Percentiles rank a stretch among this genome's conserved stretches.
These are phyloP conservation scores for Elgaria multicarinata DNA, from an alignment of 2,113 vertebrate species.

Conservation along the genomic window DNA sequence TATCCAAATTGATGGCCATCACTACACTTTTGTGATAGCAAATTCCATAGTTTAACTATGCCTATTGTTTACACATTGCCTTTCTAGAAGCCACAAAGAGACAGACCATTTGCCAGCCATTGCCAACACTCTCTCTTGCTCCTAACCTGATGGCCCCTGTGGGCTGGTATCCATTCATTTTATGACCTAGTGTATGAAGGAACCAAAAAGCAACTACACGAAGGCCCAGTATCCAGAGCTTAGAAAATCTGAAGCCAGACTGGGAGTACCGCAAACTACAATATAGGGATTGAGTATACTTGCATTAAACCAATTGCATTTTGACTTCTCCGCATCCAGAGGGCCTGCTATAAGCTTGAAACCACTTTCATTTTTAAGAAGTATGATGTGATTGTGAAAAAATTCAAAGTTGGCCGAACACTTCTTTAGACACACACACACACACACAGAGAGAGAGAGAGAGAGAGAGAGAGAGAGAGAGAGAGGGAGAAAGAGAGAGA, in stretches of 20 bases:
- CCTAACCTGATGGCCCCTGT: not conserved
- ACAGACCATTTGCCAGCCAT: not conserved
- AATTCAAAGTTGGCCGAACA: not conserved
- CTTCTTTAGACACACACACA: not conserved
- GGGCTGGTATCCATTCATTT: too few relatives aligned
- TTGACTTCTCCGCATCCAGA: conserved; percentile 19
- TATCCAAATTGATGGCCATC: too few relatives aligned
- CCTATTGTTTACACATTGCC: not conserved
- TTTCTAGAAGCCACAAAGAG: not conserved
- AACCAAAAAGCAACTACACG: not conserved
- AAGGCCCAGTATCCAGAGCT: not conserved
- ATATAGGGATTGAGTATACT: not conserved
- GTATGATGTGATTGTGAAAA: not conserved
- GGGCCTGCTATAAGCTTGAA: conserved; percentile 11
- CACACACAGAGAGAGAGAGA: too few relatives aligned
- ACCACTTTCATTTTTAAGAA: conserved; percentile 2
- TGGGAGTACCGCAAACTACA: not conserved
- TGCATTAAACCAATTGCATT: not conserved
- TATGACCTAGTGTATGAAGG: not conserved
- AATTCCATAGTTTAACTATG: too few relatives aligned
- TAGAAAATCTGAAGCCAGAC: not conserved
- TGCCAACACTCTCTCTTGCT: not conserved
- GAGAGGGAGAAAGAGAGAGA: too few relatives aligned
- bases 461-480: too few relatives aligned
- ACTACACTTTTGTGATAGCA: too few relatives aligned